Percentiles rank a stretch among this genome's conserved stretches.
Evolutionary conservation across 2,797 vertebrate species (phyloP).

Genomic region (Eurystomus glaucurus): DNA sequence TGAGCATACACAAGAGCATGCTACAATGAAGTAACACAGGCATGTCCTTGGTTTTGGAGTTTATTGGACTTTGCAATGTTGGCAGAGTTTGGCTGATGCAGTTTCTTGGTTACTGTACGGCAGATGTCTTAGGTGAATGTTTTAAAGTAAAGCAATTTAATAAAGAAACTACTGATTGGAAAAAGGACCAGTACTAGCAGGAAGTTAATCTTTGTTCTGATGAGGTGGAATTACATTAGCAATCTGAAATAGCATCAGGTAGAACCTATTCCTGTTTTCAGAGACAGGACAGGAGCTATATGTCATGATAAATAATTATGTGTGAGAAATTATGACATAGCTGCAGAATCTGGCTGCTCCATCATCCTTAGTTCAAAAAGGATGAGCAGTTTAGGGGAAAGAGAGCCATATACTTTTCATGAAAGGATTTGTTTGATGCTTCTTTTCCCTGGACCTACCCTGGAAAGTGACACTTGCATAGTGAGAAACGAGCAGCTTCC

Average conservation of each 20-base stretch:
- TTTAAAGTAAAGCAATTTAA: constrained; percentile 12
- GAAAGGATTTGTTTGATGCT: background rate
- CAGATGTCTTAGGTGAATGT: background rate
- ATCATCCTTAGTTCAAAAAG: background rate
- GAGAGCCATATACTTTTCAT: background rate
- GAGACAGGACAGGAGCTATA: constrained; percentile 7
- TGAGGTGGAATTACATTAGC: background rate
- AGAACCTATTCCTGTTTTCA: constrained; percentile 7
- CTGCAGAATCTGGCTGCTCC: background rate
- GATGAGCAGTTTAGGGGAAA: background rate
- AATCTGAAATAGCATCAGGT: constrained; percentile 13
- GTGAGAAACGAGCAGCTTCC: background rate
- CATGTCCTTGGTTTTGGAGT: background rate
- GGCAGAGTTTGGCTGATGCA: background rate
- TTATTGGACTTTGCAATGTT: background rate
- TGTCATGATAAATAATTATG: constrained; percentile 29
- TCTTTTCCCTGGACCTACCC: background rate
- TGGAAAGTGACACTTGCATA: background rate
- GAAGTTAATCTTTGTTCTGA: constrained; percentile 41
- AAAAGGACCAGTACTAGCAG: background rate
- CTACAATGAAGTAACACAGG: background rate
- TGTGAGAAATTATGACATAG: background rate
- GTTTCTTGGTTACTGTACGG: background rate
- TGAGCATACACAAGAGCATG: background rate
- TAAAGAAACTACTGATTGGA: constrained; percentile 31